These are phyloP conservation scores for Piprites chloris DNA, from an alignment of 2,113 vertebrate genomes.

Conservation along the genomic window DNA sequence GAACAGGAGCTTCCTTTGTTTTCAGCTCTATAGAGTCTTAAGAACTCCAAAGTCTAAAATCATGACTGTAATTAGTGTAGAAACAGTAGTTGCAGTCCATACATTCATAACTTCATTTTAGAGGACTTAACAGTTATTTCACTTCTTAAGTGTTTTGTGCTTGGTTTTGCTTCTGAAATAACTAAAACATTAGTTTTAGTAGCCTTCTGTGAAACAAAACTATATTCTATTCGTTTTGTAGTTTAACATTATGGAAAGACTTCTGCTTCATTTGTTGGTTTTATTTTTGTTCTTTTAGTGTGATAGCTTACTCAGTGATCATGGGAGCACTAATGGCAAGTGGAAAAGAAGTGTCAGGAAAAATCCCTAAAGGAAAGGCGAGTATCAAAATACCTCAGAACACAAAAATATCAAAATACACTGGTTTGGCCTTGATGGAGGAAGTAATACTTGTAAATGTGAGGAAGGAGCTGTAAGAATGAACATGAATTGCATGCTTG, in stretches of 20 bases:
- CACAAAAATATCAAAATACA: background rate
- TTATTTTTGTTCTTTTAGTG: slow-evolving; percentile 66
- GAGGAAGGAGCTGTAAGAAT: background rate
- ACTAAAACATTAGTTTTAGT: background rate
- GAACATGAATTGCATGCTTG: background rate
- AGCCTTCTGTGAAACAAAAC: background rate
- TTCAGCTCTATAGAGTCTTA: background rate
- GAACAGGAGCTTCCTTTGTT: background rate
- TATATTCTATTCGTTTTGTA: background rate
- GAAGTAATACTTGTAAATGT: background rate
- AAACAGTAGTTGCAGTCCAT: background rate
- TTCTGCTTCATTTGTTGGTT: background rate
- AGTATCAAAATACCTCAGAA: background rate
- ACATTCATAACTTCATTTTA: background rate
- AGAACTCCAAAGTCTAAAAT: background rate
- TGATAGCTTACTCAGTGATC: slow-evolving; percentile 94
- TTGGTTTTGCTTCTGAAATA: background rate
- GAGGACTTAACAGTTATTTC: background rate
- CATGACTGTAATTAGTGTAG: background rate
- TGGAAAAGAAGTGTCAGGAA: slow-evolving; percentile 91
- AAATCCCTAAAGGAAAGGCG: slow-evolving; percentile 97
- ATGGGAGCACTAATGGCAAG: slow-evolving; percentile 98
- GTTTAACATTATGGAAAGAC: background rate
- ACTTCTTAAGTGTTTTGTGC: background rate
- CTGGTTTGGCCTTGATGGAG: background rate